phyloP scores from a whole-genome alignment of 2,888 invertebrate species.

The Stictocephala bisonia region DNA sequence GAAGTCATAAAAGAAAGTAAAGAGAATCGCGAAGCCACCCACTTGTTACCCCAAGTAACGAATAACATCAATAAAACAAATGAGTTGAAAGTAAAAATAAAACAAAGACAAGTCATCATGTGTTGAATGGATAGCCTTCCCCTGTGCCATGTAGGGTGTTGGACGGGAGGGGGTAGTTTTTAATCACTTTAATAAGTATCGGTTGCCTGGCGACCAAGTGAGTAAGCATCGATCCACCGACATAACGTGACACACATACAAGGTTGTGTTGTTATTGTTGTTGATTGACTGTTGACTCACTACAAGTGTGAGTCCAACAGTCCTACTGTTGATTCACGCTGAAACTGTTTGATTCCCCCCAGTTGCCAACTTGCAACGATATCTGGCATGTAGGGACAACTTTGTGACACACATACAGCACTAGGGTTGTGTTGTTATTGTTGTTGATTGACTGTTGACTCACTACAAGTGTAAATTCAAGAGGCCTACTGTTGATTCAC shows the following conservation, averaged over 20 bases:
- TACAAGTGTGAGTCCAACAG: slow-evolving; percentile 12
- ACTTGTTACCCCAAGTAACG: not conserved
- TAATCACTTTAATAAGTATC: slow-evolving; percentile 48
- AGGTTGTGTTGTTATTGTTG: slow-evolving; percentile 20
- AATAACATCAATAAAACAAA: not conserved
- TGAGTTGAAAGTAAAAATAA: no score
- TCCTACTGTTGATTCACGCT: slow-evolving; percentile 39
- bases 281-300: slow-evolving; percentile 21
- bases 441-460: slow-evolving; percentile 26
- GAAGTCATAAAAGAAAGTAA: no score
- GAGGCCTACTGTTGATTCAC: slow-evolving; percentile 34
- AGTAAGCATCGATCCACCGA: not conserved
- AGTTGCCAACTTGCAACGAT: slow-evolving; percentile 11
- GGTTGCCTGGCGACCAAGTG: slow-evolving; percentile 38
- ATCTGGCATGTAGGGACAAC: no score
- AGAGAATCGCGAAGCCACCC: no score
- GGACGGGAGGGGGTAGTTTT: slow-evolving; percentile 37
- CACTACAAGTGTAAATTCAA: slow-evolving; percentile 4
- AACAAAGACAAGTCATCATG: not conserved
- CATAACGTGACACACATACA: slow-evolving; percentile 31
- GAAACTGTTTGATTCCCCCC: slow-evolving; percentile 20
- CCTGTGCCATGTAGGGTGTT: not conserved
- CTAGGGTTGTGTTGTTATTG: slow-evolving; percentile 18
- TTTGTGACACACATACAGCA: slow-evolving; percentile 34
- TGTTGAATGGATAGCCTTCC: not conserved